These are phyloP conservation scores for Melanchra persicariae DNA, from an alignment of 2,888 invertebrate species.

Conservation along the genomic window DNA sequence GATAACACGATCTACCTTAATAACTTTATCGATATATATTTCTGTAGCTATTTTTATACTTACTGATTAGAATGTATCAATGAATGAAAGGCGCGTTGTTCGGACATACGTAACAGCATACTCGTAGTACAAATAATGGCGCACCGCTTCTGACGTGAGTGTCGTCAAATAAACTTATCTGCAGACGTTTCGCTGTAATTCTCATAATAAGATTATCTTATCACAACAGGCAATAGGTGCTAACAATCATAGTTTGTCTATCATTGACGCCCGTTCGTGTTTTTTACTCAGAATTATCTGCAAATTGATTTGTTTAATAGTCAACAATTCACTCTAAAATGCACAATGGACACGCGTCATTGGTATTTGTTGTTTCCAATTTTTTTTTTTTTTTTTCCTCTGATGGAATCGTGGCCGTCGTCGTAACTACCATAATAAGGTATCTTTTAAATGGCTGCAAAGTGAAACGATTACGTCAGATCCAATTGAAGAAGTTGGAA, in stretches of 20 bases:
- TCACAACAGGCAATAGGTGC: slow-evolving; percentile 54
- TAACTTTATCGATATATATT: slow-evolving; percentile 44
- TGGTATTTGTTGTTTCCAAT: slow-evolving; percentile 26
- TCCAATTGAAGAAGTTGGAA: slow-evolving; percentile 23
- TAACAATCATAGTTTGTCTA: slow-evolving; percentile 67
- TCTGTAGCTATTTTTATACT: slow-evolving; percentile 55
- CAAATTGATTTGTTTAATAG: slow-evolving; percentile 56
- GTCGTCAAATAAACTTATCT: slow-evolving; percentile 65
- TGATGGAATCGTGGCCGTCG: slow-evolving; percentile 15
- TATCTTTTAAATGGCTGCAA: slow-evolving; percentile 29
- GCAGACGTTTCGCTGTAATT: slow-evolving; percentile 55
- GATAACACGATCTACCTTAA: slow-evolving; percentile 38
- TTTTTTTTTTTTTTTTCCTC: slow-evolving; percentile 34
- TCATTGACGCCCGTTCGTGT: slow-evolving; percentile 62
- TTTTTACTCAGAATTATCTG: slow-evolving; percentile 58
- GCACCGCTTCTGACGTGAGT: slow-evolving; percentile 62
- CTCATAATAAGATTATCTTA: slow-evolving; percentile 60
- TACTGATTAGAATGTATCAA: slow-evolving; percentile 58
- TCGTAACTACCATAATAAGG: slow-evolving; percentile 38
- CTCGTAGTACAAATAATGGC: slow-evolving; percentile 70
- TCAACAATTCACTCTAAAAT: slow-evolving; percentile 48
- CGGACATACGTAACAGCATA: slow-evolving; percentile 66
- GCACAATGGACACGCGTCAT: slow-evolving; percentile 55
- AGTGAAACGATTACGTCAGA: slow-evolving; percentile 40
- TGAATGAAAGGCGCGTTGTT: slow-evolving; percentile 68